These are phyloP conservation scores for Catharus fuscescens DNA, from an alignment of 2,113 vertebrate species.

Conservation along the genomic window DNA sequence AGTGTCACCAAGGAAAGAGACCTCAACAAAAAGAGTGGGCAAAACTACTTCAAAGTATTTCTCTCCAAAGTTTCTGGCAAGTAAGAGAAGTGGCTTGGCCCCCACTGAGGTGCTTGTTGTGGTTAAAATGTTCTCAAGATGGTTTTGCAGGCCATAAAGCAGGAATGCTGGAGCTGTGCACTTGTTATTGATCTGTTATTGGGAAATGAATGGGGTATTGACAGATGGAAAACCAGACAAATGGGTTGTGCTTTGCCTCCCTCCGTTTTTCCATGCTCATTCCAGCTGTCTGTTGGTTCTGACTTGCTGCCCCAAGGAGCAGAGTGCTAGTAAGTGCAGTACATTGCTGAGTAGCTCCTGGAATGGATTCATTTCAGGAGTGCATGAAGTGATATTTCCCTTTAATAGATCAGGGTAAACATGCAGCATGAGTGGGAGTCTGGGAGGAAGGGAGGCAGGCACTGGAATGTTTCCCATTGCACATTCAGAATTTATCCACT, in stretches of 20 bases:
- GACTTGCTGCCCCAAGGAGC: neutral
- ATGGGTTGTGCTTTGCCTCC: neutral
- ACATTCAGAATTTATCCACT: neutral
- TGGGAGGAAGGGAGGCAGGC: neutral
- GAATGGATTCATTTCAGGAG: neutral
- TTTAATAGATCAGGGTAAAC: neutral
- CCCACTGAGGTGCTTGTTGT: neutral
- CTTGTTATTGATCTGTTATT: neutral
- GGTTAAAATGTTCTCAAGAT: neutral
- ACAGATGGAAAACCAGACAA: neutral
- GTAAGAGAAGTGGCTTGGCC: neutral
- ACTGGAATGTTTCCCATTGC: neutral
- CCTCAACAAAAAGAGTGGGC: neutral
- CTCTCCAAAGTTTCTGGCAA: neutral
- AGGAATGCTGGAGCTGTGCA: neutral
- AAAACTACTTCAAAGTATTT: neutral
- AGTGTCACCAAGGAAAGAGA: neutral
- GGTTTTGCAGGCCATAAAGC: accelerated
- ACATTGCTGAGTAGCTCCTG: neutral
- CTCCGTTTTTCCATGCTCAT: neutral
- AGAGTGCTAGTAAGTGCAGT: neutral
- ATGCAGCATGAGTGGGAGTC: neutral
- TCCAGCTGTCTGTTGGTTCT: neutral
- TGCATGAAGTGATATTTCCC: neutral
- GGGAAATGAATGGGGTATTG: neutral